Base-by-base conservation (phyloP, 92 coral and sea anemone genomes). In the Palythoa grandis region DNA sequence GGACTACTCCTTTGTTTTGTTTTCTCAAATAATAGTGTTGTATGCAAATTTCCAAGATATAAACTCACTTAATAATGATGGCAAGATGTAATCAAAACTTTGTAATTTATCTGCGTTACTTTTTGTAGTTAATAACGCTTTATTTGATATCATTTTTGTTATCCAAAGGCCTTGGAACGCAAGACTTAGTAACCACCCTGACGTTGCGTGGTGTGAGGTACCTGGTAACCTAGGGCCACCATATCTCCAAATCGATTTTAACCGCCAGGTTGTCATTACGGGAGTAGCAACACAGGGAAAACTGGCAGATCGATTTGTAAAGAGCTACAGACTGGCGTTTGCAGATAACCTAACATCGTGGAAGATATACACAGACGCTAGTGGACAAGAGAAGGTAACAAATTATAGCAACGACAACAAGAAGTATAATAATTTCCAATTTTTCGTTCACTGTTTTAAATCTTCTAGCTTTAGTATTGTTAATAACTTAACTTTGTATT, bases 241-340 rank as follows among this genome's bases (percentile, higher is more conserved):
- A 3, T 87, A 79, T 63, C 86, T 87, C 37, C 90, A 87, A 25
- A 83, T 87, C 35, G 87, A 87, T 24, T 87, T 87, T 22, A 23
- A 52, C 50, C 70, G 70, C 24, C 71, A n/a, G 13, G 82, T 87
- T 4, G 24, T 70, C 50, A 29, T 87, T 17, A 87, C 90, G 25
- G 90, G 87, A 40, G 78, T 87, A n/a, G 90, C 90, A 17, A 87
- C 90, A 38, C 90, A 87, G 57, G 90, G 90, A 8, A 65, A 48
- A 48, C 7, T 50, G 12, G 85, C 75, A 22, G 35, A 8, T 80
- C 61, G 85, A 43, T 48, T 66, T 48, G 85, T 80, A 37, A 80
- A 66, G 43, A 80, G 43, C 20, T 80, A 80, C 85, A 40, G 47
- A 39, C 74, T 80, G 61, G 74, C 74, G 2, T 80, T 80, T 35